A percentile compares a stretch with the other conserved stretches of the same genome.
Evolutionary conservation across 2,888 invertebrate genomes (phyloP).

Genomic region (Teleiodes luculella): DNA sequence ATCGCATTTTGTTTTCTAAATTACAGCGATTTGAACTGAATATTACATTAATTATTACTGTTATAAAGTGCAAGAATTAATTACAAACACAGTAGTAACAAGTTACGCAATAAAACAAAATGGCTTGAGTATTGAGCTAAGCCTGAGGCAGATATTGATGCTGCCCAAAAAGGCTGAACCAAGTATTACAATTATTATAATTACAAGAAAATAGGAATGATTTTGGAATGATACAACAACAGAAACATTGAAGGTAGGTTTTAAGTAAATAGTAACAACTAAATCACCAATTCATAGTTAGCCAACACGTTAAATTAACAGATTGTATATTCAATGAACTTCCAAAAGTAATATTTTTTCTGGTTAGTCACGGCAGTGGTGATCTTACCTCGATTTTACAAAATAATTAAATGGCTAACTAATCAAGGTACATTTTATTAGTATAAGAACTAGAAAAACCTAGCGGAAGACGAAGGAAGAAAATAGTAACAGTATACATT

Average conservation of each 20-base stretch:
- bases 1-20: background rate
- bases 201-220: background rate
- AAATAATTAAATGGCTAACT: too few species aligned
- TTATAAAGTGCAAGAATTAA: background rate
- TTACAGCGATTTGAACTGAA: background rate
- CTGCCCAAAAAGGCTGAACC: background rate
- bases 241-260: background rate
- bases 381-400: too few species aligned
- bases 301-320: too few species aligned
- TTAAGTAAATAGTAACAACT: background rate
- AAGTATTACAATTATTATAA: background rate
- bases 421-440: background rate
- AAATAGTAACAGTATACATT: background rate
- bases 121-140: conserved; percentile 1
- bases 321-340: too few species aligned
- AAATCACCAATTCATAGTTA: background rate
- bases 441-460: conserved; percentile 8
- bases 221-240: background rate
- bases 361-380: too few species aligned
- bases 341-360: too few species aligned
- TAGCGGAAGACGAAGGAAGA: conserved; percentile 12
- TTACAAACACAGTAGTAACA: background rate
- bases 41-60: background rate
- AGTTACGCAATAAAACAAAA: background rate
- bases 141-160: background rate